A percentile compares a stretch with the other conserved stretches of the same genome.
These are phyloP conservation scores for Tenthredo notha DNA, from an alignment of 2,888 invertebrate species.

Conservation along the genomic window DNA sequence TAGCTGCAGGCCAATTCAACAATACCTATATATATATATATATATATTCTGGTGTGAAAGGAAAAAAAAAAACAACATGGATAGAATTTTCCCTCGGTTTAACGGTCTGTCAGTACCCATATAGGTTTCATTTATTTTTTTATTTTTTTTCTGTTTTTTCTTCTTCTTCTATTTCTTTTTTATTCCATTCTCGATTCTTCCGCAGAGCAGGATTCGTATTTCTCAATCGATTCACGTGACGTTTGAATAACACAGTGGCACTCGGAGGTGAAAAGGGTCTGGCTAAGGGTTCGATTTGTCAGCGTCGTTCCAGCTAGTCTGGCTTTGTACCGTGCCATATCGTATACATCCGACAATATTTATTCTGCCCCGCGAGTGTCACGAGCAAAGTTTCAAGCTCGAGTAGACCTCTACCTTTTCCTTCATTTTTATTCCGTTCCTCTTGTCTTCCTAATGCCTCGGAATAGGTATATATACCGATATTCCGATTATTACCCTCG, in stretches of 20 bases:
- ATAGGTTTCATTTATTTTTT: not conserved
- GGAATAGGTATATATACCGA: not conserved
- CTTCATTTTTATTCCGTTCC: not conserved
- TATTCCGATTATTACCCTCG: not conserved
- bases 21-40: not conserved
- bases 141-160: not conserved
- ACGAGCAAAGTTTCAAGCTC: conserved; percentile 11
- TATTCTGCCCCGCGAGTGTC: conserved; percentile 8
- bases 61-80: not conserved
- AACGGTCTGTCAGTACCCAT: not conserved
- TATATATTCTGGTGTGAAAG: not conserved
- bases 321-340: conserved; percentile 42
- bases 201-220: conserved; percentile 11
- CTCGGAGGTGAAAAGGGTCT: conserved; percentile 40
- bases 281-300: conserved; percentile 47
- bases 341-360: conserved; percentile 41
- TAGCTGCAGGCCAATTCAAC: not conserved
- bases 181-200: not conserved
- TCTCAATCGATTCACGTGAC: conserved; percentile 14
- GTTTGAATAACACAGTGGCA: conserved; percentile 42
- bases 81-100: not conserved
- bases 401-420: not conserved
- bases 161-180: not conserved
- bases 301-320: conserved; percentile 23
- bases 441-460: not conserved